A percentile compares a stretch with the other conserved stretches of the same genome.
Conservation (phyloP, 2,797 vertebrate genomes). For the Macropodus opercularis region DNA sequence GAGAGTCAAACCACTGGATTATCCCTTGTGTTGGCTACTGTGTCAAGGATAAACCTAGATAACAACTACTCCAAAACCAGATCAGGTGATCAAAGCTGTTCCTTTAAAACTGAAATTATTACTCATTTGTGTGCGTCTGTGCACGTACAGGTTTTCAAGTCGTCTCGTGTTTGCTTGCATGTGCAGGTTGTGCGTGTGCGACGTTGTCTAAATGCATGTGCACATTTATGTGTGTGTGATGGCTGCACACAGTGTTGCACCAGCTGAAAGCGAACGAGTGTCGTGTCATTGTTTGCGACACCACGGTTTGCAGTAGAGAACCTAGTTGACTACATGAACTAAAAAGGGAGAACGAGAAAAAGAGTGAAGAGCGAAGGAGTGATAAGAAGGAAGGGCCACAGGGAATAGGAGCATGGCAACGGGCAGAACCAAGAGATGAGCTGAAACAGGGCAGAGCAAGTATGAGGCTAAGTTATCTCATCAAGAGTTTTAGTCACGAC, state of each 20-base stretch:
- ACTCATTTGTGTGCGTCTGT: neutral
- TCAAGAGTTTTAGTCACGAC: constrained; percentile 51
- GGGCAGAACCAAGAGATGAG: constrained; percentile 21
- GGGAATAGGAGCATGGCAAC: constrained; percentile 10
- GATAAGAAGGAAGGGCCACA: constrained; percentile 25
- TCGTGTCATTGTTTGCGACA: constrained; percentile 81
- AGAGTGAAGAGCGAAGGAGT: constrained; percentile 30
- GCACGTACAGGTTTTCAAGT: neutral
- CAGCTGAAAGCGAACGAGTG: constrained; percentile 69
- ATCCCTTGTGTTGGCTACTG: constrained; percentile 42
- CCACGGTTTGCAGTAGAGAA: constrained; percentile 72
- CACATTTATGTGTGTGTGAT: neutral
- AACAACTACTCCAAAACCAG: constrained; percentile 3
- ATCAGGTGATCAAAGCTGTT: neutral
- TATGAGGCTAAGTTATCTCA: constrained; percentile 44
- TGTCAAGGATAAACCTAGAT: constrained; percentile 45
- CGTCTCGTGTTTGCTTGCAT: neutral
- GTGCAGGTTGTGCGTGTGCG: constrained; percentile 6
- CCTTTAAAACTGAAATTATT: neutral
- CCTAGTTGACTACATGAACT: constrained; percentile 77
- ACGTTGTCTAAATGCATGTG: neutral
- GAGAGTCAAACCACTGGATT: constrained; percentile 71
- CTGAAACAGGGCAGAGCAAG: constrained; percentile 46
- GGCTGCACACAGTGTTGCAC: constrained; percentile 50
- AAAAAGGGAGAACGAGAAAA: constrained; percentile 64